These are phyloP conservation scores for Silurus asotus DNA, from an alignment of 2,113 vertebrate species.

Conservation along the genomic window DNA sequence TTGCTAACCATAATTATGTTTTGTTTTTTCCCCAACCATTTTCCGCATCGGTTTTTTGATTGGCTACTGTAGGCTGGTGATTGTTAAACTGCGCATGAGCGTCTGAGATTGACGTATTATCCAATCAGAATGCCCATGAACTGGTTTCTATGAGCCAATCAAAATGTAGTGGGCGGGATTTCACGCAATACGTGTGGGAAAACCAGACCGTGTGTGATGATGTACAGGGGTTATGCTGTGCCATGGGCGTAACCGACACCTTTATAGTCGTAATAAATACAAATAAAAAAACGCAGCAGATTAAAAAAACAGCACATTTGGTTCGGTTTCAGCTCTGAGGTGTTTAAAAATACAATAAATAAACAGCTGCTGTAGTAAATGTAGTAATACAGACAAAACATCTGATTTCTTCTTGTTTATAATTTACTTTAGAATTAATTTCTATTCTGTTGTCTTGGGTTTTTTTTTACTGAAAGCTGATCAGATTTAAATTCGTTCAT, in stretches of 20 bases:
- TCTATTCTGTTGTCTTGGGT: no score
- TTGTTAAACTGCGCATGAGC: background rate
- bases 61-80: background rate
- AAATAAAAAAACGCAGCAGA: background rate
- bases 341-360: background rate
- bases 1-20: slow-evolving; percentile 11
- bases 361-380: no score
- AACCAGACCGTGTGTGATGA: background rate
- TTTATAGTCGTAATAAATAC: background rate
- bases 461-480: background rate
- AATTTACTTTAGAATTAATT: background rate
- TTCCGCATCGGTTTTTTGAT: background rate
- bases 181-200: background rate
- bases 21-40: background rate
- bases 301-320: background rate
- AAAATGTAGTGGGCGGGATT: background rate
- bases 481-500: background rate
- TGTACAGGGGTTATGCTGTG: background rate
- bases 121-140: background rate
- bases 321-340: rapidly evolving
- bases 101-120: background rate
- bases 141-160: background rate
- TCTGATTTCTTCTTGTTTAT: background rate
- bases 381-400: no score
- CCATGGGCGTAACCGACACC: slow-evolving; percentile 11